phyloP scores from a whole-genome alignment of 1,140 invertebrate species.

The Leptoteleia sp. region DNA sequence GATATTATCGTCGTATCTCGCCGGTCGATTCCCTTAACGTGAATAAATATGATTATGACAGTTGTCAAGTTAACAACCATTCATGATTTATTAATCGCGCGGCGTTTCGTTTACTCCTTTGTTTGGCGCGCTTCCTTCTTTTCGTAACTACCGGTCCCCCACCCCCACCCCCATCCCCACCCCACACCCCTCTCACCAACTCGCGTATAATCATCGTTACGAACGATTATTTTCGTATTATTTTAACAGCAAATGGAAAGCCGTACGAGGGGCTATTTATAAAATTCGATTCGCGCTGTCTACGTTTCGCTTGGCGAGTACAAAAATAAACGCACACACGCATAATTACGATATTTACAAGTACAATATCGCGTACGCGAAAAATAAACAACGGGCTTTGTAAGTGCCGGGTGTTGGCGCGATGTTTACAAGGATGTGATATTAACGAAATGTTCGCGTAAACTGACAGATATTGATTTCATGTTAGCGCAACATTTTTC shows the following conservation, averaged over 20 bases:
- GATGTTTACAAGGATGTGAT: constrained; percentile 24
- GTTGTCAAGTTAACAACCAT: constrained; percentile 32
- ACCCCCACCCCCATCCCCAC: no score
- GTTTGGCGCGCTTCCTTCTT: constrained; percentile 2
- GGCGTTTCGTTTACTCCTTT: constrained; percentile 19
- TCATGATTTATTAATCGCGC: constrained; percentile 32
- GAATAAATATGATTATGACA: constrained; percentile 43
- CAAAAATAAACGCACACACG: neutral
- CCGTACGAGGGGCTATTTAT: no score
- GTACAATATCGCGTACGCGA: neutral
- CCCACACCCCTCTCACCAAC: no score
- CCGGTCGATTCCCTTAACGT: constrained; percentile 3
- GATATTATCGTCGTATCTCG: constrained; percentile 16
- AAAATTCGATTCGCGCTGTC: no score
- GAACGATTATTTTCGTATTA: no score
- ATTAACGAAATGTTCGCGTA: constrained; percentile 37
- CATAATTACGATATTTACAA: constrained; percentile 5
- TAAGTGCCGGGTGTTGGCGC: neutral
- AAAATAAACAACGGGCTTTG: constrained; percentile 3
- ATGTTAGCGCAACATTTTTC: constrained; percentile 34
- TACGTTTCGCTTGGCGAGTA: no score
- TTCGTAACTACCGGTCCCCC: no score
- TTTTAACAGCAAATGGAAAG: no score
- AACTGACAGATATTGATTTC: constrained; percentile 44
- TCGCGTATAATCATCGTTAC: no score